Evolutionary conservation across 2,797 vertebrate species (phyloP).

Genomic region (Hylomyscus alleni): DNA sequence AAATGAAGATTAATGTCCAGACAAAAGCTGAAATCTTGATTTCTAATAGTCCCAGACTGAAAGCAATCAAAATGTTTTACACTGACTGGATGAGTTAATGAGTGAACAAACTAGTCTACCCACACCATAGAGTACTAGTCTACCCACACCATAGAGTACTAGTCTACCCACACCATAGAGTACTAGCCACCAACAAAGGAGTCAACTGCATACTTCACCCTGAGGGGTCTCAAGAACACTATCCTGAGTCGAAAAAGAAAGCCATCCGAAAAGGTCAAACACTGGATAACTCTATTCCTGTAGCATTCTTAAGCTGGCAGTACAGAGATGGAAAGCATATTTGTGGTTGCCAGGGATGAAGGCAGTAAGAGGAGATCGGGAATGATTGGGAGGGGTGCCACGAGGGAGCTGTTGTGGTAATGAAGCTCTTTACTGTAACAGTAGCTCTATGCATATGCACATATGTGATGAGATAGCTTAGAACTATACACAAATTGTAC

Average conservation of each 20-base stretch:
- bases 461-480: neutral
- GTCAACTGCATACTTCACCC: neutral
- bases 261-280: neutral
- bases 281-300: neutral
- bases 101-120: neutral
- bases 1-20: conserved; percentile 47
- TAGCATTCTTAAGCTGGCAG: conserved; percentile 43
- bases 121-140: neutral
- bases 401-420: neutral
- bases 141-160: neutral
- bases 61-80: conserved; percentile 37
- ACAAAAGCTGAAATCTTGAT: conserved; percentile 54
- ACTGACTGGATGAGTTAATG: neutral
- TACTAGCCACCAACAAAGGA: conserved; percentile 23
- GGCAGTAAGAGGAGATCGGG: neutral
- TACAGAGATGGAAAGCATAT: conserved; percentile 25
- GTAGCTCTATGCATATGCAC: neutral
- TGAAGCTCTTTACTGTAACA: neutral
- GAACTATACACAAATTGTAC: neutral
- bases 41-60: conserved; percentile 38
- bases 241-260: conserved; percentile 24
- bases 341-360: conserved; percentile 33
- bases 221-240: conserved; percentile 32
- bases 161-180: neutral
- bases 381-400: neutral